A percentile compares a stretch with the other conserved stretches of the same genome.
phyloP scores from a whole-genome alignment of 2,888 invertebrate genomes.

The Microctonus hyperodae region DNA sequence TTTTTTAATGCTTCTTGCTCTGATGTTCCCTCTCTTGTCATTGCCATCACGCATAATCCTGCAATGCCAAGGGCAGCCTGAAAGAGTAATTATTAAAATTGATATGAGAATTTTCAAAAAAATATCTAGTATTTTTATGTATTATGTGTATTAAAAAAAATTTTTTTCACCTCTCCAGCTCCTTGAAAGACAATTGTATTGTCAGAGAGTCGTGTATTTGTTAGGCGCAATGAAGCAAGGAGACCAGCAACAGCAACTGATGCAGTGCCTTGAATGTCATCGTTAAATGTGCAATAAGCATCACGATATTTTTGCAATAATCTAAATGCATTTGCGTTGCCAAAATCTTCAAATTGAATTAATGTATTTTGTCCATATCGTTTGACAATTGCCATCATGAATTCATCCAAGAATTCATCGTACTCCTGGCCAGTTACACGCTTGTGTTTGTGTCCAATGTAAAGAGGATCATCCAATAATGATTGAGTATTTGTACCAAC shows the following conservation, averaged over 20 bases:
- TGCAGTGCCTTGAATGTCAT: constrained; percentile 98
- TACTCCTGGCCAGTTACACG: constrained; percentile 85
- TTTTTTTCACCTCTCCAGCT: constrained; percentile 83
- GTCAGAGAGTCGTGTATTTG: constrained; percentile 81
- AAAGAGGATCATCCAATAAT: constrained; percentile 90
- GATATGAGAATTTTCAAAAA: not conserved
- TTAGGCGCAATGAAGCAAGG: constrained; percentile 84
- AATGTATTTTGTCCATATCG: constrained; percentile 87
- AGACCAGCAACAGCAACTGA: constrained; percentile 95
- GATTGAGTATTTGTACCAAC: constrained; percentile 90
- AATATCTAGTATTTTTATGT: too few species aligned
- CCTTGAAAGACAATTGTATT: constrained; percentile 94
- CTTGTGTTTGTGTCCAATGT: constrained; percentile 89
- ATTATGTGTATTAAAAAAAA: not conserved
- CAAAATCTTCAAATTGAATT: constrained; percentile 98
- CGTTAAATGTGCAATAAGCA: constrained; percentile 95
- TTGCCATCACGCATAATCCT: constrained; percentile 88
- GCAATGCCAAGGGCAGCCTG: constrained; percentile 95
- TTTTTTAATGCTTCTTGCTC: constrained; percentile 78
- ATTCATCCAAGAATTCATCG: constrained; percentile 95
- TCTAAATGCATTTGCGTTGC: constrained; percentile 95
- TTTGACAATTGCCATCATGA: constrained; percentile 89
- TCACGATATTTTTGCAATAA: constrained; percentile 89
- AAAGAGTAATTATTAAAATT: constrained; percentile 24
- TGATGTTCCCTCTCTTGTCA: constrained; percentile 83